Base-by-base conservation (phyloP, 2,797 vertebrate genomes). In the Margarornis squamiger region DNA sequence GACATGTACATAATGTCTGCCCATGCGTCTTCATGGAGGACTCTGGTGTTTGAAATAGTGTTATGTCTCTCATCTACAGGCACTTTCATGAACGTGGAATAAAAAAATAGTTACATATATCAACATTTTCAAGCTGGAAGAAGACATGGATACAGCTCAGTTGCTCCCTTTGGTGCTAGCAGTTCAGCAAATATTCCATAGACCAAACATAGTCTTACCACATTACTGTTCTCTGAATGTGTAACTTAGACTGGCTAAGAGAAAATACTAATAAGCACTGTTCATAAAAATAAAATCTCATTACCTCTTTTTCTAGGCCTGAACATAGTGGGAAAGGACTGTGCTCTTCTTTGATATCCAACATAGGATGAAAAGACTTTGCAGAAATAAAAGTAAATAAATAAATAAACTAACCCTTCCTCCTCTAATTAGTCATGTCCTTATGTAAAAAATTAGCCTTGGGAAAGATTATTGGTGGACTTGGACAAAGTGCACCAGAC, bases 111-210 rank as follows among this genome's bases (percentile, higher is more conserved):
- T 95, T 92, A 88, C 88, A 36, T 95, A 61, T 30, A 52, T 61
- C 91, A 80, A 55, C 48, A 16, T 65, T 86, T 88, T 70, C 55
- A 67, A 93, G 88, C 74, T 63, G 88, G 87, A 95, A 84, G 93
- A 95, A 61, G 84, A 89, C 54, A 17, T 72, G 96, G 91, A 95
- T 89, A 80, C 13, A 82, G 90, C 89, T 96, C 94, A 81, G 79
- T 96, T 82, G 91, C 83, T 97, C 93, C 81, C 96, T 97, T 97
- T 96, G 97, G 97, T 98, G 97, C 97, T 97, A 97, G 95, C 87
- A 82, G 96, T 97, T 97, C 86, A 49, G 57, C 89, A 90, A 76
- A 87, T 93, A 71, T 81, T 97, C 88, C 86, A 38, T 91, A 97
- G 97, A 95, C 92, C 96, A 96, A 97, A 96, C 3, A 5, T 92